Conservation (phyloP, 2,888 invertebrate genomes). For the Drosophila antonietae region DNA sequence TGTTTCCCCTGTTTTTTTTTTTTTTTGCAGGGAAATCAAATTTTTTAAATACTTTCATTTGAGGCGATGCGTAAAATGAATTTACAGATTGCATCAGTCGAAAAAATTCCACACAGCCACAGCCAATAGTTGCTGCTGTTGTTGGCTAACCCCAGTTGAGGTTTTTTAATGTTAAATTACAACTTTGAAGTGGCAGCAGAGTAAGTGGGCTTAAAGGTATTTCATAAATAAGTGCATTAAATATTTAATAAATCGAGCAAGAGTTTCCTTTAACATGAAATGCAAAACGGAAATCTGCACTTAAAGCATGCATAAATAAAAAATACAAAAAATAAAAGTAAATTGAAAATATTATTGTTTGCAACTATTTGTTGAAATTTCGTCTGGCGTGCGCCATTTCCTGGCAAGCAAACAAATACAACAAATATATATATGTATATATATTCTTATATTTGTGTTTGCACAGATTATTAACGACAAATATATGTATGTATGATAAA, state of each 20-base stretch:
- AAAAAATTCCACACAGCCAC: conserved; percentile 1
- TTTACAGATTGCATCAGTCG: conserved; percentile 26
- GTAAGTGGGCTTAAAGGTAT: no score
- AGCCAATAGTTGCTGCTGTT: not conserved
- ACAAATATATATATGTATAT: conserved; percentile 2
- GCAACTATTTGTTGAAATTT: conserved; percentile 24
- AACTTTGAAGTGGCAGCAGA: not conserved
- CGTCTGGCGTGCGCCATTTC: conserved; percentile 40
- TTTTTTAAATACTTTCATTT: conserved; percentile 24
- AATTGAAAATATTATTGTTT: conserved; percentile 17
- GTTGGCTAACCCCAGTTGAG: conserved; percentile 5
- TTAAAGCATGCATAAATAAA: conserved; percentile 9
- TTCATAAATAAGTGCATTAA: not conserved
- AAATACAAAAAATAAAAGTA: conserved; percentile 2
- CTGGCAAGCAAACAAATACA: conserved; percentile 32
- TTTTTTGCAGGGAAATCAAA: not conserved
- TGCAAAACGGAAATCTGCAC: conserved; percentile 40
- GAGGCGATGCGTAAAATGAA: conserved; percentile 53
- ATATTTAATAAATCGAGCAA: conserved; percentile 5
- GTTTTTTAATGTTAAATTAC: conserved; percentile 2
- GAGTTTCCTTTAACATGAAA: conserved; percentile 10
- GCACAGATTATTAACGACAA: conserved; percentile 3
- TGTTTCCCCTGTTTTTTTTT: not conserved
- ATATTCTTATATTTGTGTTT: conserved; percentile 12
- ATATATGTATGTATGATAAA: not conserved